phyloP scores from a whole-genome alignment of 1,140 invertebrate species.

The Brachionus rotundiformis region DNA sequence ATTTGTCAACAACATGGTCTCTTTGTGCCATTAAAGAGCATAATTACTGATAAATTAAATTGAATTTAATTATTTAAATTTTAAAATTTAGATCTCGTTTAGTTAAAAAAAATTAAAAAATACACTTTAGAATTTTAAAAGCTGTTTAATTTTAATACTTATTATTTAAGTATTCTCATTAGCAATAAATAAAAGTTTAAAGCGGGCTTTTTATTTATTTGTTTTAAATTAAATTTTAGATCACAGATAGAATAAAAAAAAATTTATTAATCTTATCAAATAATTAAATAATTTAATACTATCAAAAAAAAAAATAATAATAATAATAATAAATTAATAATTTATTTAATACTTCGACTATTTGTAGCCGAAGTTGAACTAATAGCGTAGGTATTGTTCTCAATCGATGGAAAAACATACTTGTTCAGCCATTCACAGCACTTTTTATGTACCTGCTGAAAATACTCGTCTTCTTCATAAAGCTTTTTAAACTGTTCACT shows the following conservation, averaged over 20 bases:
- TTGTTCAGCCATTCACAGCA: conserved; percentile 44
- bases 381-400: neutral
- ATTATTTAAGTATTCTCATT: too few species aligned
- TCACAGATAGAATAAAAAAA: neutral
- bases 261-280: neutral
- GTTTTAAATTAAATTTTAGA: neutral
- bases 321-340: neutral
- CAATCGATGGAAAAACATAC: conserved; percentile 43
- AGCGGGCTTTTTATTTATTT: neutral
- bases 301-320: neutral
- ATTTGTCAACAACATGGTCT: too few species aligned
- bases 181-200: too few species aligned
- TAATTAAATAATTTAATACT: neutral
- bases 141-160: too few species aligned
- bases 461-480: conserved; percentile 50
- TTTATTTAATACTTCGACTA: neutral
- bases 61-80: too few species aligned
- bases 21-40: too few species aligned
- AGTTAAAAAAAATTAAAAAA: too few species aligned
- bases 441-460: conserved; percentile 49
- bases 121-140: too few species aligned
- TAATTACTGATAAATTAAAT: too few species aligned
- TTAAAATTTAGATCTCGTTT: too few species aligned
- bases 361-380: neutral
- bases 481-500: conserved; percentile 50